Evolutionary conservation across 2,797 vertebrate genomes (phyloP), one percentile per base, ranked within the genome.

Genomic region (Synaphobranchus kaupii): DNA sequence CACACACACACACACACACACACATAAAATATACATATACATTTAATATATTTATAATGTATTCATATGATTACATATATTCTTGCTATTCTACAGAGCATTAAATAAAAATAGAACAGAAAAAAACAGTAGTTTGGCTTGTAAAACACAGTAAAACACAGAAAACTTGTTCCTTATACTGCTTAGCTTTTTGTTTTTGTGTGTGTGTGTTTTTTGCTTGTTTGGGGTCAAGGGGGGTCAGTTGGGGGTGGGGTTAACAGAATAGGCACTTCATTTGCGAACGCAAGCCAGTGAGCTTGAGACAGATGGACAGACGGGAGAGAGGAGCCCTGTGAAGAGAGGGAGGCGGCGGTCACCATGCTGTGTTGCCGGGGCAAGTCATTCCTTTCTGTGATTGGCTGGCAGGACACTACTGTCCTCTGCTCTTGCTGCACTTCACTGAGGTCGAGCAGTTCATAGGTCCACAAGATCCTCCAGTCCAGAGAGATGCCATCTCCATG

Each of bases 231-330:
- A 31, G 17, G 28, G 20, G 48, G 63, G 39, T 66, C 54, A 12
- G 39, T 54, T 9, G 39, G 34, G 48, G 86, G 68, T 66, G 13
- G 58, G 52, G 48, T 60, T 66, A 76, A 54, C 31, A 83, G 13
- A 44, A 73, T 50, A 87, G 83, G 86, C 86, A 84, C 86, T 84
- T 87, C 4, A 60, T 87, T 78, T 84, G 86, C 28, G 63, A 84
- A 54, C n/a, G 48, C 60, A 91, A 92, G 92, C 90, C 89, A 89
- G 91, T 89, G 9, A 56, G 58, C 39, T 63, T 3, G 47, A 39
- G n/a, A 87, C 31, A 25, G 58, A 52, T 47, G 31, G n/a, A 84
- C 63, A 58, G 83, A 84, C 12, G 22, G 25, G 48, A 76, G 47
- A 20, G 39, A 60, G 66, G 50, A 0, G 20, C 22, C 15, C 20